Evolutionary conservation across 2,888 invertebrate genomes (phyloP).

Genomic region (Allacma fusca): DNA sequence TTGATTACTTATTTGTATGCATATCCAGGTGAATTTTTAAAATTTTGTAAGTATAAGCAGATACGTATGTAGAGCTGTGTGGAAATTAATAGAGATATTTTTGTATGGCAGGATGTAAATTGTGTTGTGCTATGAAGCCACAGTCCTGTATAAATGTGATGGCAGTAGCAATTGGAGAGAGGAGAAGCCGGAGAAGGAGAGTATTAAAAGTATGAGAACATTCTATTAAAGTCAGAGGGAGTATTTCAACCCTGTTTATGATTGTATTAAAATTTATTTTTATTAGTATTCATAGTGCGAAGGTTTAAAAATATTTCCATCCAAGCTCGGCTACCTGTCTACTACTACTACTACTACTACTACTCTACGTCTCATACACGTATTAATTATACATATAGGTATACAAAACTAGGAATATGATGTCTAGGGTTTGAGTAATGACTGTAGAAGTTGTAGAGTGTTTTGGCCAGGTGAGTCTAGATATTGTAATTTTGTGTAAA

Average conservation of each 20-base stretch:
- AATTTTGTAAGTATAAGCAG: neutral
- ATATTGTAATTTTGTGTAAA: too few species aligned
- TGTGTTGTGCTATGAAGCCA: too few species aligned
- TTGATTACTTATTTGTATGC: conserved; percentile 4
- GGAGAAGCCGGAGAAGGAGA: neutral
- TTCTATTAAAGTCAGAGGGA: conserved; percentile 4
- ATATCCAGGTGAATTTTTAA: neutral
- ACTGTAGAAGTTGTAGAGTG: too few species aligned
- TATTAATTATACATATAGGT: too few species aligned
- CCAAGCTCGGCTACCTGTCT: neutral
- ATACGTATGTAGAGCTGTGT: neutral
- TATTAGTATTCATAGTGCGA: conserved; percentile 35
- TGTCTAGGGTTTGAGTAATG: too few species aligned
- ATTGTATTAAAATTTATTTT: conserved; percentile 34
- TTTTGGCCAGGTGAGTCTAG: too few species aligned
- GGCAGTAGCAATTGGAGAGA: conserved; percentile 5
- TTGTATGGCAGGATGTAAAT: too few species aligned
- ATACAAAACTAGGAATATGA: too few species aligned
- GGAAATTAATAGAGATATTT: too few species aligned
- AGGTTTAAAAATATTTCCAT: conserved; percentile 29
- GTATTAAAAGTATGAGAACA: conserved; percentile 11
- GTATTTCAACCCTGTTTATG: conserved; percentile 17
- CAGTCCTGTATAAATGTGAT: too few species aligned
- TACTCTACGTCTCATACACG: too few species aligned
- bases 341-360: too few species aligned